Evolutionary conservation across 2,888 invertebrate genomes (phyloP).

Genomic region (Drosophila austrosaltans): DNA sequence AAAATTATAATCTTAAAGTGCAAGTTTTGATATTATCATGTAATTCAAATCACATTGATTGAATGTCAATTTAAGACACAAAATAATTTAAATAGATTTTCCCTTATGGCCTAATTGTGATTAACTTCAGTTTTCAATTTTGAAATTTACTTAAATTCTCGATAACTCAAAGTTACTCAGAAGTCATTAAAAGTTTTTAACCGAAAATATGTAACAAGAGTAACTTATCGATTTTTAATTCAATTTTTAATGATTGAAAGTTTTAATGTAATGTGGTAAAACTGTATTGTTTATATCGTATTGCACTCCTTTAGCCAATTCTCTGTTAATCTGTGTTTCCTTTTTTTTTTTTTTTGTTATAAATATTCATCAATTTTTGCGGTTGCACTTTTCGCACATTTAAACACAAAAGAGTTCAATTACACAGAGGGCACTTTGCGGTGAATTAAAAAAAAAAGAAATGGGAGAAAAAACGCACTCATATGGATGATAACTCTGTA

Average conservation of each 20-base stretch:
- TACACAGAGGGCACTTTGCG: conserved; percentile 10
- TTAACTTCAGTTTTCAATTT: too few species aligned
- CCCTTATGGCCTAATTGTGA: too few species aligned
- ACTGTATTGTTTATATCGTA: not conserved
- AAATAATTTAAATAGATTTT: not conserved
- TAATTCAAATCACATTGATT: not conserved
- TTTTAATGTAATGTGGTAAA: not conserved
- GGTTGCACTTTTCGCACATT: conserved; percentile 2
- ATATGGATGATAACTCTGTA: conserved; percentile 13
- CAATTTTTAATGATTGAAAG: not conserved
- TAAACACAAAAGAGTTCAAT: conserved; percentile 10
- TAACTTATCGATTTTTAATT: not conserved
- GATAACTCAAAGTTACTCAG: too few species aligned
- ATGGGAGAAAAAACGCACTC: not conserved
- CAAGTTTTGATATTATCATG: not conserved
- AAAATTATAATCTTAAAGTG: too few species aligned
- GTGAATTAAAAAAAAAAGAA: not conserved
- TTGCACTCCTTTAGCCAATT: not conserved
- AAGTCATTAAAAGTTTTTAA: too few species aligned
- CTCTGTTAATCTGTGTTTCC: conserved; percentile 1
- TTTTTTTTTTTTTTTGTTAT: not conserved
- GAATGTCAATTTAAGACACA: not conserved
- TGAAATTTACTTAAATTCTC: too few species aligned
- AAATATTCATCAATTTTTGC: conserved; percentile 1
- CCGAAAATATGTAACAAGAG: too few species aligned